Evolutionary conservation across 2,888 invertebrate genomes (phyloP).

Genomic region (Hemithea aestivaria): DNA sequence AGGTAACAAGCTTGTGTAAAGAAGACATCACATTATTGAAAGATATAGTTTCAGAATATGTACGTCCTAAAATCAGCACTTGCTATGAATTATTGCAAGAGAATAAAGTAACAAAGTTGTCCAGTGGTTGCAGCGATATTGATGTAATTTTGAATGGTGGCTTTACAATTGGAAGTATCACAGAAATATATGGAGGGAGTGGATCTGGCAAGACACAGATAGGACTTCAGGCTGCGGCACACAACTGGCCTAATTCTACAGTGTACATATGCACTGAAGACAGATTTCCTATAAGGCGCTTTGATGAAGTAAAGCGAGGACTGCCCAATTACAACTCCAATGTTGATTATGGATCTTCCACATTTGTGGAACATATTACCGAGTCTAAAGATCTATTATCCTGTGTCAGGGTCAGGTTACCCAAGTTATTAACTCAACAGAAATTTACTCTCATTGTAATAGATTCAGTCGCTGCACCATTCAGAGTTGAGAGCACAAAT

Average conservation of each 20-base stretch:
- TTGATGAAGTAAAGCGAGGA: slow-evolving; percentile 53
- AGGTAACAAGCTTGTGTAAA: slow-evolving; percentile 49
- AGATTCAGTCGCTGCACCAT: slow-evolving; percentile 71
- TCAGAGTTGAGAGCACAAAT: slow-evolving; percentile 59
- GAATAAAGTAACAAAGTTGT: slow-evolving; percentile 38
- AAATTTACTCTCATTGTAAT: slow-evolving; percentile 51
- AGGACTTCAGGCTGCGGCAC: slow-evolving; percentile 84
- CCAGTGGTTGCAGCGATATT: slow-evolving; percentile 79
- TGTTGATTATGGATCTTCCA: slow-evolving; percentile 50
- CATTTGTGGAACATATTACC: slow-evolving; percentile 66
- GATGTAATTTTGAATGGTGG: slow-evolving; percentile 84
- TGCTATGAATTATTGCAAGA: slow-evolving; percentile 35
- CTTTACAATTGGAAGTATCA: slow-evolving; percentile 82
- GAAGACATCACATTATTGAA: slow-evolving; percentile 54
- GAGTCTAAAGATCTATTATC: slow-evolving; percentile 59
- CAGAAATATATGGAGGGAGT: slow-evolving; percentile 90
- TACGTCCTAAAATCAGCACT: slow-evolving; percentile 37
- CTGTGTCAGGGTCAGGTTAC: slow-evolving; percentile 58
- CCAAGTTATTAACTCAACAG: slow-evolving; percentile 47
- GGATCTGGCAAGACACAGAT: slow-evolving; percentile 91
- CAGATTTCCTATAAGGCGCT: slow-evolving; percentile 73
- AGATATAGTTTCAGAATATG: slow-evolving; percentile 42
- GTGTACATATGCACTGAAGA: slow-evolving; percentile 90
- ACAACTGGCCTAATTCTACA: slow-evolving; percentile 78
- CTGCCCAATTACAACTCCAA: slow-evolving; percentile 29